These are phyloP conservation scores for Pyrgilauda ruficollis DNA, from an alignment of 2,113 vertebrate species.

Conservation along the genomic window DNA sequence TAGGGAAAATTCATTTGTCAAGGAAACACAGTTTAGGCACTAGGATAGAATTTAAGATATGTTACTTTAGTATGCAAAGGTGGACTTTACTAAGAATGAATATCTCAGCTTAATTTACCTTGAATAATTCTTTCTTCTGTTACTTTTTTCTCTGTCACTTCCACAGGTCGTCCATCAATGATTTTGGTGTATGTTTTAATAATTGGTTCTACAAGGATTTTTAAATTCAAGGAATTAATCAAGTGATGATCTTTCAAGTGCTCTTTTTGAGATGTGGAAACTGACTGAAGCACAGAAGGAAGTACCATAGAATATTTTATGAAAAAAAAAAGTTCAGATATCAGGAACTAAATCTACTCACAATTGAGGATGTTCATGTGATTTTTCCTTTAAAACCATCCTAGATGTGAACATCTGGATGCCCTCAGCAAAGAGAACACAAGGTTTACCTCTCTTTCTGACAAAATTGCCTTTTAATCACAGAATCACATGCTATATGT, in stretches of 20 bases:
- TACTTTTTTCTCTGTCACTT: slow-evolving; percentile 79
- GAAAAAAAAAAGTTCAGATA: background rate
- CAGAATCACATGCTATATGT: background rate
- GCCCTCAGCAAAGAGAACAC: background rate
- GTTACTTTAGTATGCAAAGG: background rate
- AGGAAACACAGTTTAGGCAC: background rate
- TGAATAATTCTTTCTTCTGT: slow-evolving; percentile 78
- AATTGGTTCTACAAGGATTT: slow-evolving; percentile 72
- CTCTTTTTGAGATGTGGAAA: background rate
- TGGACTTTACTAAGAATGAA: background rate
- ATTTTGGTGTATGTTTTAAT: slow-evolving; percentile 80
- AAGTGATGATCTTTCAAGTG: background rate
- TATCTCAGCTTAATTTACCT: slow-evolving; percentile 61
- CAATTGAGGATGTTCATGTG: background rate
- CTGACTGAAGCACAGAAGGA: background rate
- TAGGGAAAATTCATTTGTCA: background rate
- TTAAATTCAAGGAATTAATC: slow-evolving; percentile 47
- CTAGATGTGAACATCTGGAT: background rate
- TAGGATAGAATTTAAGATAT: background rate
- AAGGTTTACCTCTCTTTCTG: background rate
- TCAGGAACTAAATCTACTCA: background rate
- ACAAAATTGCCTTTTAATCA: background rate
- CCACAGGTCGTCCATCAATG: slow-evolving; percentile 75
- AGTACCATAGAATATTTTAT: background rate
- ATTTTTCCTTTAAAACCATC: background rate